These are phyloP conservation scores for Melanostigma gelatinosum DNA, from an alignment of 2,113 vertebrate species.

Conservation along the genomic window DNA sequence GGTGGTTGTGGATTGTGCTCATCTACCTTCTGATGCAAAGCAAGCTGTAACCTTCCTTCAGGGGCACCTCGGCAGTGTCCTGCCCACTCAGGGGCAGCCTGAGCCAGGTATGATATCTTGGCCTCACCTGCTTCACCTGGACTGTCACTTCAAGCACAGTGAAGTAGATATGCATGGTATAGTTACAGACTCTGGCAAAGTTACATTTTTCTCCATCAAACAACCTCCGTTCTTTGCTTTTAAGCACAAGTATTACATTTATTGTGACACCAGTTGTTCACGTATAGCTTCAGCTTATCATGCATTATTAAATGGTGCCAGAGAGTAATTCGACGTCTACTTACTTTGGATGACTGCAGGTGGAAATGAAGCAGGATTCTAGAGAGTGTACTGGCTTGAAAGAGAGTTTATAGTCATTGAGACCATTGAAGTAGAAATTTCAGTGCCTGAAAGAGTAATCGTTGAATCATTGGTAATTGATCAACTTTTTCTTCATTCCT, in stretches of 20 bases:
- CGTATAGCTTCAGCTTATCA: neutral
- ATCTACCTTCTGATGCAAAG: constrained; percentile 47
- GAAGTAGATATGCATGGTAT: neutral
- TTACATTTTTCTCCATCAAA: neutral
- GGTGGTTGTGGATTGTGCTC: constrained; percentile 71
- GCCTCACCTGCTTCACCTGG: neutral
- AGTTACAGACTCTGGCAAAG: neutral
- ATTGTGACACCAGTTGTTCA: neutral
- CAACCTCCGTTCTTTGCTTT: neutral
- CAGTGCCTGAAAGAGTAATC: neutral
- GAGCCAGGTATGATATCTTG: constrained; percentile 37
- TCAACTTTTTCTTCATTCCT: neutral
- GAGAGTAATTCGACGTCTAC: neutral
- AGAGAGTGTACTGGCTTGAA: neutral
- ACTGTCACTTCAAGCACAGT: neutral
- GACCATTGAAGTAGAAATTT: neutral
- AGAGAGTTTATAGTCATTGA: neutral
- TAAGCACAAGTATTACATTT: neutral
- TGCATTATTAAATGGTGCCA: neutral
- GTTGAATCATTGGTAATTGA: neutral
- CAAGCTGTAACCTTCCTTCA: constrained; percentile 56
- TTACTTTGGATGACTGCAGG: neutral
- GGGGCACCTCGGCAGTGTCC: constrained; percentile 54
- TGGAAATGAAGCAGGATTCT: neutral
- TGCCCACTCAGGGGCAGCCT: constrained; percentile 37